Percentiles rank a stretch among this genome's conserved stretches.
Conservation (phyloP, 2,797 vertebrate species). For the Cuculus canorus region DNA sequence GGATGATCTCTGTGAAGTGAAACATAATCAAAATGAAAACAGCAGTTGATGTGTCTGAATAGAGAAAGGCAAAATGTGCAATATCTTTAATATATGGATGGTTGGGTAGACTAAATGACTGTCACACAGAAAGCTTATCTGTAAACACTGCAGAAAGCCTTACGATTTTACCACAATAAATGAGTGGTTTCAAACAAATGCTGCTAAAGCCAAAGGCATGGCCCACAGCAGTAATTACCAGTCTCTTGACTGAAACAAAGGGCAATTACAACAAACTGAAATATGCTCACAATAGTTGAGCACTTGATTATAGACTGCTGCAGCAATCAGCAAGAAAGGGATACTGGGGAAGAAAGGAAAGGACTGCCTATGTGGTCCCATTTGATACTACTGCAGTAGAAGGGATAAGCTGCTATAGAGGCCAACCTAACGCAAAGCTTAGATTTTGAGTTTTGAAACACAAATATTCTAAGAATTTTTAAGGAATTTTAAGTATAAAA, state of each 20-base stretch:
- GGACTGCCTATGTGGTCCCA: background rate
- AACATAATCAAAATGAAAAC: constrained; percentile 55
- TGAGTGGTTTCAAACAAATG: constrained; percentile 75
- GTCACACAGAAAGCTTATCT: constrained; percentile 70
- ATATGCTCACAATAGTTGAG: constrained; percentile 37
- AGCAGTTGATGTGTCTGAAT: constrained; percentile 59
- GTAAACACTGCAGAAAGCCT: constrained; percentile 73
- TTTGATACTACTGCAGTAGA: background rate
- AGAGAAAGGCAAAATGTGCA: constrained; percentile 36
- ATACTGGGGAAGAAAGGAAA: background rate
- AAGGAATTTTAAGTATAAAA: background rate
- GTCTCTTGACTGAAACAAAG: constrained; percentile 74
- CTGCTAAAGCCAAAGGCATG: constrained; percentile 60
- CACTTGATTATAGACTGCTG: constrained; percentile 50
- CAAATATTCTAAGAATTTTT: background rate
- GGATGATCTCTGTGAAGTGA: background rate
- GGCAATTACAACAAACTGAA: constrained; percentile 71
- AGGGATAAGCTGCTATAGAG: background rate
- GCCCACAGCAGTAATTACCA: constrained; percentile 75
- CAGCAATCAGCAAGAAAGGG: constrained; percentile 45
- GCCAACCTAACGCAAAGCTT: background rate
- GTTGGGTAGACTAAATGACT: constrained; percentile 69
- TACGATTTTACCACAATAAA: constrained; percentile 71
- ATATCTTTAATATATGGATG: constrained; percentile 72
- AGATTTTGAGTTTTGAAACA: background rate